These are phyloP conservation scores for Drosophila tani DNA, from an alignment of 1,140 invertebrate genomes.

Conservation along the genomic window DNA sequence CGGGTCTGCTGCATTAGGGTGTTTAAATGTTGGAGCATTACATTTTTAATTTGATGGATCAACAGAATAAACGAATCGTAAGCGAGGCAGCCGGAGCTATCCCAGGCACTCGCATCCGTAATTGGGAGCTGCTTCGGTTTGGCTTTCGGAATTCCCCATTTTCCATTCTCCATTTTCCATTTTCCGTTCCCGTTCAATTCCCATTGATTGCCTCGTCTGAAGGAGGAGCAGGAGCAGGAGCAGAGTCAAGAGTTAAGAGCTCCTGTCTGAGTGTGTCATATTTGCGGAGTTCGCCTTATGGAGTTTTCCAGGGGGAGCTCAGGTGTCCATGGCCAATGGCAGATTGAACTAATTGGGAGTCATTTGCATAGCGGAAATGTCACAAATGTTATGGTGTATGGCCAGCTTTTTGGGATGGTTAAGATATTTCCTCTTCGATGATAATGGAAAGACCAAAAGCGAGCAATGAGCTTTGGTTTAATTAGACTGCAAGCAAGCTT, in stretches of 20 bases:
- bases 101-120: constrained; percentile 40
- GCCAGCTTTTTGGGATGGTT: background rate
- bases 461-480: too few species aligned
- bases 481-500: too few species aligned
- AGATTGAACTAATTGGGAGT: constrained; percentile 48
- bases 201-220: constrained; percentile 29
- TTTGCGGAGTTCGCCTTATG: constrained; percentile 29
- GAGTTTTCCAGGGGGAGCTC: background rate
- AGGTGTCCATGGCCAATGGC: constrained; percentile 4
- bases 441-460: too few species aligned
- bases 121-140: constrained; percentile 64
- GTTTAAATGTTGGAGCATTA: constrained; percentile 82
- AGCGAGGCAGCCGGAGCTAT: constrained; percentile 67
- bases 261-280: constrained; percentile 45
- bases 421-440: background rate
- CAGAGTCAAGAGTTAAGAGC: constrained; percentile 32
- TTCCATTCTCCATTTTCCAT: constrained; percentile 2
- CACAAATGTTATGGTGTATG: constrained; percentile 29
- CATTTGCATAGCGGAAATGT: constrained; percentile 51
- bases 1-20: constrained; percentile 42
- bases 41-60: constrained; percentile 84
- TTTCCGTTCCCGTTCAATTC: constrained; percentile 13
- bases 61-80: constrained; percentile 84
- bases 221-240: background rate
- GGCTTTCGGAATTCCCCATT: constrained; percentile 38